Evolutionary conservation across 1,140 invertebrate species (phyloP).

Genomic region (Zophobas morio): DNA sequence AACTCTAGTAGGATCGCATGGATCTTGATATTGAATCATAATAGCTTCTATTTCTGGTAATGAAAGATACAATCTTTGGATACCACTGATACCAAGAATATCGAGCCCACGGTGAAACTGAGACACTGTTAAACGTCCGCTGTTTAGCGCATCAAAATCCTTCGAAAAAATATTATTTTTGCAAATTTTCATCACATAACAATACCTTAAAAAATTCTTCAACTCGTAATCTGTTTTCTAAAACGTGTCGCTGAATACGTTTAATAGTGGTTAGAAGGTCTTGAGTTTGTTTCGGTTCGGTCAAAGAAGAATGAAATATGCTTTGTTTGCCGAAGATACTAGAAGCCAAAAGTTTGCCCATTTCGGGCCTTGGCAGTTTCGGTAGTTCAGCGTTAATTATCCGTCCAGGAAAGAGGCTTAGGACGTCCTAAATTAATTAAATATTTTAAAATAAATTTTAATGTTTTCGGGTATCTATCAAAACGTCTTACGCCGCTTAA

Average conservation of each 20-base stretch:
- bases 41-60: slow-evolving; percentile 73
- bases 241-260: slow-evolving; percentile 74
- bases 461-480: not conserved
- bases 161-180: slow-evolving; percentile 57
- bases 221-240: slow-evolving; percentile 74
- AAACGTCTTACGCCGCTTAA: slow-evolving; percentile 69
- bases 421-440: slow-evolving; percentile 67
- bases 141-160: slow-evolving; percentile 76
- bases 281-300: slow-evolving; percentile 65
- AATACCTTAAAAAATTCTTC: slow-evolving; percentile 75
- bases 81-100: slow-evolving; percentile 73
- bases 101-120: slow-evolving; percentile 78
- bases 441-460: not conserved
- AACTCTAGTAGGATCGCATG: slow-evolving; percentile 74
- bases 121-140: slow-evolving; percentile 74
- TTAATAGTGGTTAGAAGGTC: slow-evolving; percentile 69
- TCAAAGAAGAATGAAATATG: slow-evolving; percentile 73
- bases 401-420: slow-evolving; percentile 73
- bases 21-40: slow-evolving; percentile 75
- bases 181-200: not conserved
- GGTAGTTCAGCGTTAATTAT: slow-evolving; percentile 77
- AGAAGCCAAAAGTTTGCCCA: slow-evolving; percentile 70
- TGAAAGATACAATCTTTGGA: slow-evolving; percentile 70
- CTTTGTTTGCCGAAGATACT: slow-evolving; percentile 71
- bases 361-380: slow-evolving; percentile 76